Evolutionary conservation across 2,113 vertebrate species (phyloP).

Genomic region (Dolichallabes microphthalmus): DNA sequence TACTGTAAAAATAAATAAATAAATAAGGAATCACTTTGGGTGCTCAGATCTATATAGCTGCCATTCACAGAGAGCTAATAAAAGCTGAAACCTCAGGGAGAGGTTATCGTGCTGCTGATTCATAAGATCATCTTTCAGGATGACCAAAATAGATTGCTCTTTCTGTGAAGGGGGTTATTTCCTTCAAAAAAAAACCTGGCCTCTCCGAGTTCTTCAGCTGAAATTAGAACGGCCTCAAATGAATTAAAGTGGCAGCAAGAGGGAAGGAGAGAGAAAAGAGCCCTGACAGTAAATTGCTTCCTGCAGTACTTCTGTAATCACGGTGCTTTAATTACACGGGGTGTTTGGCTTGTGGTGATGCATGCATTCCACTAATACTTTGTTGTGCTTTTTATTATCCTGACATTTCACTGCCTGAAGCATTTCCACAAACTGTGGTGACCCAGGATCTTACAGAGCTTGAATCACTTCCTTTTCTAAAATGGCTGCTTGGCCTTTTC

Average conservation of each 20-base stretch:
- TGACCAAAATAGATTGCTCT: conserved; percentile 37
- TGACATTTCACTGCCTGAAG: conserved; percentile 57
- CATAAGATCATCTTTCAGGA: conserved; percentile 31
- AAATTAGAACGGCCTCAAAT: conserved; percentile 41
- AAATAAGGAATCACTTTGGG: no score
- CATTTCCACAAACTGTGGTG: conserved; percentile 56
- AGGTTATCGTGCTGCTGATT: conserved; percentile 28
- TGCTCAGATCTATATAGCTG: conserved; percentile 17
- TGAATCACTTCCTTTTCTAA: conserved; percentile 50
- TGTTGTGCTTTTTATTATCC: conserved; percentile 50
- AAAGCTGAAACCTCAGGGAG: conserved; percentile 29
- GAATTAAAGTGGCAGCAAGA: conserved; percentile 14
- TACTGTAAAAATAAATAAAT: conserved; percentile 2
- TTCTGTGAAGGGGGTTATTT: conserved; percentile 29
- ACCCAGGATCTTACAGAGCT: conserved; percentile 52
- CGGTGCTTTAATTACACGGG: conserved; percentile 56
- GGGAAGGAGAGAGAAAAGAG: conserved; percentile 27
- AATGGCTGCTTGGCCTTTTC: conserved; percentile 48
- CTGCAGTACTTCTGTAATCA: conserved; percentile 55
- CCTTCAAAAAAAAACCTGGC: conserved; percentile 13
- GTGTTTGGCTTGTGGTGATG: conserved; percentile 55
- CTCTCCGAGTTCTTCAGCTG: conserved; percentile 17
- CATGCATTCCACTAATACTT: conserved; percentile 53
- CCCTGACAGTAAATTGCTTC: conserved; percentile 52
- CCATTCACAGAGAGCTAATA: conserved; percentile 29